Base-by-base conservation (phyloP, 2,888 invertebrate genomes). In the Aphodius sticticus region DNA sequence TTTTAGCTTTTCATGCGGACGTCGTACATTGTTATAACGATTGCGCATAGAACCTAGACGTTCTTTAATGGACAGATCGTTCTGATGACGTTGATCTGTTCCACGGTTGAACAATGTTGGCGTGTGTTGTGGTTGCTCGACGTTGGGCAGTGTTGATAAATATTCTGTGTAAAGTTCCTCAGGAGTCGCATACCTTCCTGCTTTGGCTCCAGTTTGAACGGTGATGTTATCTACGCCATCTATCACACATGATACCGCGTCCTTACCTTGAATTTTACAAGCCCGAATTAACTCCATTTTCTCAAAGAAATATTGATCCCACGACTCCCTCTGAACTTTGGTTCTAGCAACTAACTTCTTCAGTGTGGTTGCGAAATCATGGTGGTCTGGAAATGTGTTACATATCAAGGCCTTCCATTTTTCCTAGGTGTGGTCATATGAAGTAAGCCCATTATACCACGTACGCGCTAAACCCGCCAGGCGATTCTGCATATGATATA, bases 231-330 rank as follows among this genome's bases (percentile, higher is more conserved):
- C 69, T 69, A 82, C 77, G 4, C 80, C 82, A 71, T 81, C 82
- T 15, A 82, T 81, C 4, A 83, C 9, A n/a, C 81, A 82, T 1
- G 80, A 82, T 14, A 83, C 81, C 14, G 82, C 83, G 16, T 82
- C 74, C 26, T 71, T 79, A 7, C 78, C 82, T 7, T 69, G 35
- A 16, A 80, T 81, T 36, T 82, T 75, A 76, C 80, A 83, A 6
- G 72, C 69, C 71, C 76, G 69, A 14, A 81, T n/a, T 1, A 84
- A 16, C 72, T 81, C 83, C 80, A 84, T 83, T 70, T 84, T 84
- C 1, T 88, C 79, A 6, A 88, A 84, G 5, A 9, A 53, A 12
- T 53, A 53, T 12, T 53, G 53, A 12, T 53, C 53, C 2, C 79
- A 81, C 35, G 81, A 81, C 69, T 83, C 83, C 6, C 5, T 69